Conservation (phyloP, 2,797 vertebrate species). For the Smutsia gigantea region DNA sequence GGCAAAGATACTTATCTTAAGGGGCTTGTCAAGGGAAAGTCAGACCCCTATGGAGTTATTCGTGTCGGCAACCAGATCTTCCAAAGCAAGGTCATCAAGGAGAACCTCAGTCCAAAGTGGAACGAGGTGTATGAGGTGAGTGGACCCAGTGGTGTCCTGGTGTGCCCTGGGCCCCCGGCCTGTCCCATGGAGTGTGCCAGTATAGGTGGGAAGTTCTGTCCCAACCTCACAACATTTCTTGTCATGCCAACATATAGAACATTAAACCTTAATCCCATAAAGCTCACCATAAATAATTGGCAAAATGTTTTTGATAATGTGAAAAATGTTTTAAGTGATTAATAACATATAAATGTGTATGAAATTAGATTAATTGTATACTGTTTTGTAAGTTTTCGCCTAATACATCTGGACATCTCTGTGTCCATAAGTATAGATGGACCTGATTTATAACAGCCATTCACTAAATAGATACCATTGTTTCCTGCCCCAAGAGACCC, state of each 20-base stretch:
- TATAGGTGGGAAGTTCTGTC: background rate
- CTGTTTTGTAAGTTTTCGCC: background rate
- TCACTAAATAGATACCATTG: background rate
- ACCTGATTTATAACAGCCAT: background rate
- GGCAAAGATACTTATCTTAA: constrained; percentile 95
- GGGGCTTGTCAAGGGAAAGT: constrained; percentile 96
- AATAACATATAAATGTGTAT: background rate
- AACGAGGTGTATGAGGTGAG: constrained; percentile 96
- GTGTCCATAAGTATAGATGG: background rate
- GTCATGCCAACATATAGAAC: background rate
- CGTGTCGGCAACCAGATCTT: constrained; percentile 92
- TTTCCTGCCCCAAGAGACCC: background rate
- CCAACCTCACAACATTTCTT: background rate
- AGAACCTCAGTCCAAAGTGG: constrained; percentile 94
- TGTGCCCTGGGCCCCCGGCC: no score
- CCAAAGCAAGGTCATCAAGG: constrained; percentile 94
- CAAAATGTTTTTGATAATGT: background rate
- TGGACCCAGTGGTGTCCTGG: background rate
- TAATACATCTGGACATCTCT: background rate
- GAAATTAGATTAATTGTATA: background rate
- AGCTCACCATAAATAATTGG: background rate
- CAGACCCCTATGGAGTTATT: constrained; percentile 95
- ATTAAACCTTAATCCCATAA: background rate
- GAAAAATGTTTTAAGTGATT: background rate
- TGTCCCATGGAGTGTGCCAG: no score